phyloP scores from a whole-genome alignment of 2,113 vertebrate genomes.

The Onychorhynchus coronatus region DNA sequence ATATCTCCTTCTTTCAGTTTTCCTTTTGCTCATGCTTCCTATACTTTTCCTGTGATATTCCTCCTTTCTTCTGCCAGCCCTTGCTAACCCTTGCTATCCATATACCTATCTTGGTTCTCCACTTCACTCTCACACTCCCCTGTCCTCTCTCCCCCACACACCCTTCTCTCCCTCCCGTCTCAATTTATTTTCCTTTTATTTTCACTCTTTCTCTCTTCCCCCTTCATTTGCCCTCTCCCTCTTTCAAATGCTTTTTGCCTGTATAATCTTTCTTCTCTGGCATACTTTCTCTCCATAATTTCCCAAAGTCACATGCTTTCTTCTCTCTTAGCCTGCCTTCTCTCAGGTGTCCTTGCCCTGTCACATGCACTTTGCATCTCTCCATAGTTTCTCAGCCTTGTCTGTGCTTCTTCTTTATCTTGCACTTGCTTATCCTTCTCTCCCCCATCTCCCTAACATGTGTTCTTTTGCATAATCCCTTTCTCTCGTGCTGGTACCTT shows the following conservation, averaged over 20 bases:
- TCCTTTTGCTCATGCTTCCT: background rate
- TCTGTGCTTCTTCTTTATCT: background rate
- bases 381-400: background rate
- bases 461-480: background rate
- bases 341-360: background rate
- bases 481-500: background rate
- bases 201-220: background rate
- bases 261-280: background rate
- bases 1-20: background rate
- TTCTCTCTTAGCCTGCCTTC: background rate
- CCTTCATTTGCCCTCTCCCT: background rate
- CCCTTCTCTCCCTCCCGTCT: background rate
- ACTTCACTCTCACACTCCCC: background rate
- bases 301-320: background rate
- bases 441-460: background rate
- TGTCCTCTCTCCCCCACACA: fast-evolving
- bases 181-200: background rate
- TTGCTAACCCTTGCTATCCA: background rate
- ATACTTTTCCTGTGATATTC: background rate
- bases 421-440: background rate
- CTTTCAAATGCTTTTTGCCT: background rate
- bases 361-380: background rate
- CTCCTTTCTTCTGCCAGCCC: background rate
- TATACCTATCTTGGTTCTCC: background rate
- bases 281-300: background rate